Conservation (phyloP, 2,113 vertebrate species). For the Sisor rabdophorus region DNA sequence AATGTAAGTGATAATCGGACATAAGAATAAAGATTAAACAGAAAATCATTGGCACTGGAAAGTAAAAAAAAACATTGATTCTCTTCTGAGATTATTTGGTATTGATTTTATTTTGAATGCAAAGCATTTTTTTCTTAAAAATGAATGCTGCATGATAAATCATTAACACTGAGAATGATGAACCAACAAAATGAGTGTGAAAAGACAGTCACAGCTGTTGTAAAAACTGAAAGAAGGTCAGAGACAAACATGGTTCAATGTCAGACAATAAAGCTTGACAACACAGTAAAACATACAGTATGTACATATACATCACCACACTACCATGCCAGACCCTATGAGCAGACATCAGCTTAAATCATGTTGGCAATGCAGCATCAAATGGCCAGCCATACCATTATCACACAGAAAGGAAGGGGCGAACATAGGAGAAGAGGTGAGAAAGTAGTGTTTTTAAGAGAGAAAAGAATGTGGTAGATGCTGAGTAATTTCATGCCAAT, state of each 20-base stretch:
- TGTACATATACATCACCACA: constrained; percentile 1
- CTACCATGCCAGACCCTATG: constrained; percentile 10
- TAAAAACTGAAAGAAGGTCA: constrained; percentile 17
- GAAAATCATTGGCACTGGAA: neutral
- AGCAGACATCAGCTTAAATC: constrained; percentile 22
- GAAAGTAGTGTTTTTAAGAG: neutral
- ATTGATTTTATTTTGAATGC: neutral
- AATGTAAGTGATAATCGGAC: neutral
- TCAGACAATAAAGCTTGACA: constrained; percentile 1
- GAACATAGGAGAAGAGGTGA: neutral
- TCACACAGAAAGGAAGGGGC: neutral
- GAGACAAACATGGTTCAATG: neutral
- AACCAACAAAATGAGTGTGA: constrained; percentile 2
- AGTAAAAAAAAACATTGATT: neutral
- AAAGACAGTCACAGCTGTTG: neutral
- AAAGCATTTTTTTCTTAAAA: neutral
- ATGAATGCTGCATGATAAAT: neutral
- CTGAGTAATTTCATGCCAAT: neutral
- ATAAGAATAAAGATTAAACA: neutral
- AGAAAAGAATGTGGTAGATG: neutral
- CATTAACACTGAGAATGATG: constrained; percentile 1
- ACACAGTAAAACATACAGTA: neutral
- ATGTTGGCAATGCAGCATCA: constrained; percentile 25
- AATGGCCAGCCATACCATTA: constrained; percentile 10
- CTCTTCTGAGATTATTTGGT: neutral